A percentile compares a stretch with the other conserved stretches of the same genome.
Evolutionary conservation across 2,797 vertebrate species (phyloP).

Genomic region (Pseudomugil gertrudae): DNA sequence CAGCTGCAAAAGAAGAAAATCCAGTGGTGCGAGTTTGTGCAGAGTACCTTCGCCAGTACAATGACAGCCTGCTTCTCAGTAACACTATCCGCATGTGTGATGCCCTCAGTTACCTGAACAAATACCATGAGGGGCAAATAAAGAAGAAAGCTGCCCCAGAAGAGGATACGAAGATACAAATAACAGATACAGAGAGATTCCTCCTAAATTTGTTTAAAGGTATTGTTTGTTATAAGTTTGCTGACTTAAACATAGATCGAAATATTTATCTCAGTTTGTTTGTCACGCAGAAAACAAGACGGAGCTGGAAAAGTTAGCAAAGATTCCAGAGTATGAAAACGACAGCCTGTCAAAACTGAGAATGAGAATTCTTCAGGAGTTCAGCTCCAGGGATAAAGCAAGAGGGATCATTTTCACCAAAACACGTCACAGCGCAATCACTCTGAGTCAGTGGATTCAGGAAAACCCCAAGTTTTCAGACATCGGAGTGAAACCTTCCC

Average conservation of each 20-base stretch:
- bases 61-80: slow-evolving; percentile 90
- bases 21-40: slow-evolving; percentile 89
- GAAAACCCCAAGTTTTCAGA: slow-evolving; percentile 92
- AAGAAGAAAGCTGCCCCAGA: slow-evolving; percentile 83
- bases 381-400: slow-evolving; percentile 78
- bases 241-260: neutral
- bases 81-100: slow-evolving; percentile 94
- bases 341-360: slow-evolving; percentile 85
- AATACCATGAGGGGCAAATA: slow-evolving; percentile 86
- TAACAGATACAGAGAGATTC: slow-evolving; percentile 87
- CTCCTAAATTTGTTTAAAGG: slow-evolving; percentile 89
- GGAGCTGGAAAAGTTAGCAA: slow-evolving; percentile 81
- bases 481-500: slow-evolving; percentile 84
- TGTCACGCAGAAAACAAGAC: slow-evolving; percentile 82
- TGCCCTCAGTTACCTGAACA: slow-evolving; percentile 86
- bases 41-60: slow-evolving; percentile 92
- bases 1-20: slow-evolving; percentile 90
- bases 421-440: slow-evolving; percentile 90
- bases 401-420: slow-evolving; percentile 96
- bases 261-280: neutral
- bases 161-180: slow-evolving; percentile 75
- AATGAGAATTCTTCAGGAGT: slow-evolving; percentile 86
- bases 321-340: slow-evolving; percentile 87
- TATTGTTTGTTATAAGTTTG: slow-evolving; percentile 59
- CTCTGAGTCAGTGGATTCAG: slow-evolving; percentile 90